Evolutionary conservation across 2,797 vertebrate species (phyloP), one percentile per base, ranked within the genome.

Genomic region (Poecilia velifera): DNA sequence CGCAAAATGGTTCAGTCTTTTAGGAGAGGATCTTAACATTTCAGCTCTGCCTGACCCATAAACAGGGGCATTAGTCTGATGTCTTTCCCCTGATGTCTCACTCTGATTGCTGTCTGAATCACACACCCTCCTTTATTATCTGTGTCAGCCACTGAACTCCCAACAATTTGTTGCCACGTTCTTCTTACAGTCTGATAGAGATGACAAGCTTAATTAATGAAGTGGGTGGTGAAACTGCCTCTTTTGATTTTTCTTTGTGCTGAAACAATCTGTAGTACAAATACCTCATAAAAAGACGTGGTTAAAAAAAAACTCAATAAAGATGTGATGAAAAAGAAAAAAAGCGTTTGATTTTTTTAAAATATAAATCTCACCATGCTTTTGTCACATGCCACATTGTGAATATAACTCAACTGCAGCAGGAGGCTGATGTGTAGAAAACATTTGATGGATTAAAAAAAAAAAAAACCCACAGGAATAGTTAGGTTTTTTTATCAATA

Each of bases 151-250:
- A 79, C 47, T 83, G 57, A 77, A 66, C 41, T n/a, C 72, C 66
- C 36, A 55, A 46, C 47, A 82, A 78, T 84, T 71, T 79, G 71
- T 72, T 74, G 13, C 36, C 53, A 75, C 53, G 68, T 73, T 78
- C 13, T 81, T 70, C 49, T 79, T 47, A 73, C 20, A 75, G 53
- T 59, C 57, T 75, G 51, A 59, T 43, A 74, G 70, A 64, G 36
- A 74, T 74, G 72, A 82, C 47, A 77, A 71, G 78, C 72, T 73
- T 79, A 76, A 87, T 47, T 79, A 49, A 86, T 77, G 47, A 62
- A 77, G 79, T 45, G 31, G 72, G 76, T 59, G 22, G 66, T 76
- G 71, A 43, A 81, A 73, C 53, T 76, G 74, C 53, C 62, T 59
- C 46, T 62, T 82, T 75, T 59, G 20, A 83, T 62, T 72, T 74